These are phyloP conservation scores for Xestia xanthographa DNA, from an alignment of 2,888 invertebrate species.

Conservation along the genomic window DNA sequence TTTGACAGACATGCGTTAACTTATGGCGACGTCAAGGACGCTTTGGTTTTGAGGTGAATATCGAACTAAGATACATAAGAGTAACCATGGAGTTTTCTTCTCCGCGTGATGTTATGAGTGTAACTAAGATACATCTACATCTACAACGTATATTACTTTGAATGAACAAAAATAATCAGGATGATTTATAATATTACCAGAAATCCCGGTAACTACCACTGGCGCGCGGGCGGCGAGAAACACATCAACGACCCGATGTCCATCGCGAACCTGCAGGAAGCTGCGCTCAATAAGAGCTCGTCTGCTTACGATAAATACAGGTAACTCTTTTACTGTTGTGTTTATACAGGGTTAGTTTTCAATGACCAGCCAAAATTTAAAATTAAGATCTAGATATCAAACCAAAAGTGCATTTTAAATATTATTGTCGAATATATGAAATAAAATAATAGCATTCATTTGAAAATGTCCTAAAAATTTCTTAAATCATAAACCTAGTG, in stretches of 20 bases:
- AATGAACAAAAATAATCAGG: background rate
- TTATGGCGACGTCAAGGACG: slow-evolving; percentile 93
- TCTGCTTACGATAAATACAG: slow-evolving; percentile 95
- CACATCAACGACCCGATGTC: slow-evolving; percentile 99
- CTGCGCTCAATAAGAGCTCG: slow-evolving; percentile 94
- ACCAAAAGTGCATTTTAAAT: too few species aligned
- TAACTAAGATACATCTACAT: too few species aligned
- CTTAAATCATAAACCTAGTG: too few species aligned
- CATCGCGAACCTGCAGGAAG: slow-evolving; percentile 94
- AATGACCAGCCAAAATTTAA: too few species aligned
- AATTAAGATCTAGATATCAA: too few species aligned
- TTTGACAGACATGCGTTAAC: slow-evolving; percentile 95
- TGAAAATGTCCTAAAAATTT: too few species aligned
- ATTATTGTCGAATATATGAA: too few species aligned
- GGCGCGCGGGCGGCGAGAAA: slow-evolving; percentile 99
- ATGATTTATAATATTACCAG: slow-evolving; percentile 84
- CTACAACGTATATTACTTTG: background rate
- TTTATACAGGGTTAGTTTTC: too few species aligned
- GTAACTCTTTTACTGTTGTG: slow-evolving; percentile 64
- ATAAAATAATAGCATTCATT: too few species aligned
- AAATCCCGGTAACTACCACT: slow-evolving; percentile 98
- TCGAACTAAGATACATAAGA: too few species aligned
- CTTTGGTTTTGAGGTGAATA: slow-evolving; percentile 92
- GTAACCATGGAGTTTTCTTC: too few species aligned
- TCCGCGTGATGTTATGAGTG: too few species aligned